Conservation (phyloP, 2,888 invertebrate genomes). For the Microctonus brassicae region DNA sequence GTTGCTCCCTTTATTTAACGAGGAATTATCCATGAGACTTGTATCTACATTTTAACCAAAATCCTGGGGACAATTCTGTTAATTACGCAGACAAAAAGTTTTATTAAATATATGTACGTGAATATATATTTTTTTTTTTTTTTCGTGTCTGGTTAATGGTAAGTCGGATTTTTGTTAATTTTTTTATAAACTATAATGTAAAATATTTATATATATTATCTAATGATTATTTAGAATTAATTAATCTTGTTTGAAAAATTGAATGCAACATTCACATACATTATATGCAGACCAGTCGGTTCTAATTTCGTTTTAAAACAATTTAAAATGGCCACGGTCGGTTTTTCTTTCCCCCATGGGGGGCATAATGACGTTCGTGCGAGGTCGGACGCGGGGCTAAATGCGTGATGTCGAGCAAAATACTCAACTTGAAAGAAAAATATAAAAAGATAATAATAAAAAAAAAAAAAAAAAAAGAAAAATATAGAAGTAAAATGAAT, state of each 20-base stretch:
- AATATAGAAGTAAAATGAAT: background rate
- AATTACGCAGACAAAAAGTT: background rate
- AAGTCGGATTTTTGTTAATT: no score
- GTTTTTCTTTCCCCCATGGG: conserved; percentile 23
- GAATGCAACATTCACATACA: background rate
- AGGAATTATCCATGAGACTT: conserved; percentile 14
- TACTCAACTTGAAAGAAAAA: background rate
- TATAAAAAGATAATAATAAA: background rate
- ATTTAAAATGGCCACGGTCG: conserved; percentile 37
- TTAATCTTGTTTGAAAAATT: no score
- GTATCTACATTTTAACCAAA: background rate
- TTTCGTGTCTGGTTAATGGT: background rate
- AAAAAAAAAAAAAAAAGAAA: no score
- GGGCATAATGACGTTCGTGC: conserved; percentile 41
- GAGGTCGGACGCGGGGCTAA: conserved; percentile 24
- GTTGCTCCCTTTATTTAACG: background rate
- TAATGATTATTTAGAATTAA: no score
- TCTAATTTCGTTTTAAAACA: conserved; percentile 39
- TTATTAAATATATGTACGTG: background rate
- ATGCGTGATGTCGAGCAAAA: conserved; percentile 27
- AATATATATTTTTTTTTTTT: no score
- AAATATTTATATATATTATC: no score
- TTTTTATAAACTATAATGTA: no score
- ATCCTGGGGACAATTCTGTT: background rate
- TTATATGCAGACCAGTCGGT: background rate